Evolutionary conservation across 2,888 invertebrate genomes (phyloP).

Genomic region (Stegophylla sp.): DNA sequence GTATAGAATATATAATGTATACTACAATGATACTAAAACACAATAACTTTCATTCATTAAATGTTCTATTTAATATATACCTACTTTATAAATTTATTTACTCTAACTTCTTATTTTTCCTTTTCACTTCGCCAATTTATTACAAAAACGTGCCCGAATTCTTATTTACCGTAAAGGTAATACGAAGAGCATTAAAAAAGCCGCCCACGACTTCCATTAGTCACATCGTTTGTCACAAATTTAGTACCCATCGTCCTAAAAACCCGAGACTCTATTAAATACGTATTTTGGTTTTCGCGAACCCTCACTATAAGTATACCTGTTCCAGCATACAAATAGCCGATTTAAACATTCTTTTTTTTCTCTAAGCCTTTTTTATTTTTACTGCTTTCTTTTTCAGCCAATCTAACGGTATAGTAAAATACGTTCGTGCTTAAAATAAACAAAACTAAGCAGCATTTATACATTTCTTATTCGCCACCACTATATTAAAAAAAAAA

Average conservation of each 20-base stretch:
- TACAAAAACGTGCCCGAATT: conserved; percentile 55
- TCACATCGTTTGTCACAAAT: conserved; percentile 58
- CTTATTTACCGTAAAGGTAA: conserved; percentile 39
- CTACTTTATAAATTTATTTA: conserved; percentile 40
- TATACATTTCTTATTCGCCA: conserved; percentile 16
- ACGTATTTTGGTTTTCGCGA: conserved; percentile 50
- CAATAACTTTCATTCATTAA: conserved; percentile 40
- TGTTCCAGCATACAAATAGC: conserved; percentile 52
- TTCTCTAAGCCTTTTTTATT: conserved; percentile 27
- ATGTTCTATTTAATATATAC: conserved; percentile 16
- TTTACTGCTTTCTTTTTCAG: conserved; percentile 27
- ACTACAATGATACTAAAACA: not conserved
- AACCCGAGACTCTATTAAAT: conserved; percentile 54
- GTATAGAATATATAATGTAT: not conserved
- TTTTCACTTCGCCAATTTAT: conserved; percentile 47
- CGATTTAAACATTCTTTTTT: conserved; percentile 42
- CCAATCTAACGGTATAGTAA: conserved; percentile 28
- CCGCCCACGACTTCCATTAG: conserved; percentile 59
- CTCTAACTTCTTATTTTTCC: conserved; percentile 26
- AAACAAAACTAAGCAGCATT: conserved; percentile 25
- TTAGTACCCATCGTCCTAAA: conserved; percentile 53
- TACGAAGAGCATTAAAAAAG: conserved; percentile 44
- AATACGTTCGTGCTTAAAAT: conserved; percentile 43
- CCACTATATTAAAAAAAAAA: too few relatives aligned
- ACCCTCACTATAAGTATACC: conserved; percentile 44